These are phyloP conservation scores for Cephus sareptanus DNA, from an alignment of 2,888 invertebrate species.

Conservation along the genomic window DNA sequence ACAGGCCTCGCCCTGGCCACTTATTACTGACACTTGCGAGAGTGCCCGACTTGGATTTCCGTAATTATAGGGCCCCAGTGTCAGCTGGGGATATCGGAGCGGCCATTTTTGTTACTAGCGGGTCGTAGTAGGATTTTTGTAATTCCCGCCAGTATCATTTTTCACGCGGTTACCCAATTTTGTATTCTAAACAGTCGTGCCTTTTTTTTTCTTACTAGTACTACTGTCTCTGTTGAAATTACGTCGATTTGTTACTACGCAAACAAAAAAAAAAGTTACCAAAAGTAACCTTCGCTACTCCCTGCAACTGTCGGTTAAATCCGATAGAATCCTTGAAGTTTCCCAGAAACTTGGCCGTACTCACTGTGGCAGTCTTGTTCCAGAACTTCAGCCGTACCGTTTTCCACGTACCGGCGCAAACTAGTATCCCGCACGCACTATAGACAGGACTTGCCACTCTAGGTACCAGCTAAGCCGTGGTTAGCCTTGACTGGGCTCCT, in stretches of 20 bases:
- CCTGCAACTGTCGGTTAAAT: neutral
- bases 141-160: neutral
- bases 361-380: neutral
- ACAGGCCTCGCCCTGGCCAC: neutral
- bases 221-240: neutral
- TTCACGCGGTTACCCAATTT: too few relatives aligned
- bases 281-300: neutral
- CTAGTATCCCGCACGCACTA: neutral
- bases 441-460: neutral
- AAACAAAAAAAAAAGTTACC: neutral
- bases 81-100: neutral
- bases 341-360: neutral
- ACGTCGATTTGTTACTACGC: neutral
- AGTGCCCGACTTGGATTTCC: neutral
- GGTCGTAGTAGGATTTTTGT: neutral
- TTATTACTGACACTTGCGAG: neutral
- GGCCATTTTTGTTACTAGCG: neutral
- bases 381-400: neutral
- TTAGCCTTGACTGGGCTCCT: neutral
- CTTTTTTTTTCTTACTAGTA: neutral
- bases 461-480: neutral
- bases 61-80: neutral
- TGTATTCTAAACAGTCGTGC: neutral
- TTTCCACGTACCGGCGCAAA: neutral
- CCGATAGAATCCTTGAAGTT: neutral